phyloP scores from a whole-genome alignment of 2,888 invertebrate species.

The Atrina japonica region DNA sequence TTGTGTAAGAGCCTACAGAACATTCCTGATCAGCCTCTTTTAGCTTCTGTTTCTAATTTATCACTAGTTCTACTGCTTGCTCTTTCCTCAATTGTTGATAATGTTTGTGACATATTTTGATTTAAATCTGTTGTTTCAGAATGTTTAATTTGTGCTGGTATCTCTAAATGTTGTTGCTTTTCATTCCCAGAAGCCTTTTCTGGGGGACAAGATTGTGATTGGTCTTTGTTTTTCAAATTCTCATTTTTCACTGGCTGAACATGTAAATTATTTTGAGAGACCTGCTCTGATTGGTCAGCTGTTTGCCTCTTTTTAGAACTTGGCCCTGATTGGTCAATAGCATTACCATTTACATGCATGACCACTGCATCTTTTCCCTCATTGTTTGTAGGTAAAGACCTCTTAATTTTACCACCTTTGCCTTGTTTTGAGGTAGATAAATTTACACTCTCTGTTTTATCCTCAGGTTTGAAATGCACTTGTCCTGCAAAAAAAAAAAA shows the following conservation, averaged over 20 bases:
- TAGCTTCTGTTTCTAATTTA: constrained; percentile 24
- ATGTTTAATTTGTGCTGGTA: too few species aligned
- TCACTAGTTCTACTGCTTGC: constrained; percentile 33
- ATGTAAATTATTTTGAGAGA: too few species aligned
- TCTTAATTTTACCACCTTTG: constrained; percentile 20
- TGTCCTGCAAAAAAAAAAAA: constrained; percentile 24
- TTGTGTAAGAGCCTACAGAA: too few species aligned
- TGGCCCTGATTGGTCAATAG: constrained; percentile 17
- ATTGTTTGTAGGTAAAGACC: constrained; percentile 4
- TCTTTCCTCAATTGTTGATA: constrained; percentile 36
- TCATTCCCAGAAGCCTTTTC: too few species aligned
- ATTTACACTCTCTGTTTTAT: constrained; percentile 12
- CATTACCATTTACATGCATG: constrained; percentile 2
- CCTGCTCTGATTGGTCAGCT: not conserved
- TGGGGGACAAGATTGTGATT: not conserved
- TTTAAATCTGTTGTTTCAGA: too few species aligned
- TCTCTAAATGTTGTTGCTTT: too few species aligned
- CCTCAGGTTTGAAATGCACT: constrained; percentile 36
- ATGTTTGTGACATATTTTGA: not conserved
- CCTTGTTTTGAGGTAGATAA: not conserved
- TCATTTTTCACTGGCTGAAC: not conserved
- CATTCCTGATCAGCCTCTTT: constrained; percentile 16
- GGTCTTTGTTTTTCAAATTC: not conserved
- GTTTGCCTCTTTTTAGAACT: constrained; percentile 1
- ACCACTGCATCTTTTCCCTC: constrained; percentile 9